phyloP scores from a whole-genome alignment of 2,888 invertebrate species.

The Drosophila atripex region DNA sequence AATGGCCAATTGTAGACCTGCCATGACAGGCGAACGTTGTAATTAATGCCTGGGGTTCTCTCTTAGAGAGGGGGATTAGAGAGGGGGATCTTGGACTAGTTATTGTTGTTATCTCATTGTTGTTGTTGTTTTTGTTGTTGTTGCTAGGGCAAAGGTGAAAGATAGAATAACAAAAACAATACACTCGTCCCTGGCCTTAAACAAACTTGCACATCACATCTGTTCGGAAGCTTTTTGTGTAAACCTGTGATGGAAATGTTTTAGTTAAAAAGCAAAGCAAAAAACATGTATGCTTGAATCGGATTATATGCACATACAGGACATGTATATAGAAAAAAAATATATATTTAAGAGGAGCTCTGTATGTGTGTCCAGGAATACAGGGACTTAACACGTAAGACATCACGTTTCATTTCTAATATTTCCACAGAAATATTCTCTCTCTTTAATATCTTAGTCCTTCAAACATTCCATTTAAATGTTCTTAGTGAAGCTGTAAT shows the following conservation, averaged over 20 bases:
- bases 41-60: constrained; percentile 65
- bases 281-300: constrained; percentile 8
- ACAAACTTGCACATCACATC: constrained; percentile 11
- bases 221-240: background rate
- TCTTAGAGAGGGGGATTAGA: constrained; percentile 8
- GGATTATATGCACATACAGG: constrained; percentile 23
- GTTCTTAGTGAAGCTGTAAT: too few relatives aligned
- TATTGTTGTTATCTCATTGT: background rate
- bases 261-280: constrained; percentile 25
- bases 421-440: too few relatives aligned
- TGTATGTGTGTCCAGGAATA: background rate
- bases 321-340: constrained; percentile 11
- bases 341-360: background rate
- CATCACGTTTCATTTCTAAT: too few relatives aligned
- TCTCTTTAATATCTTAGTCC: too few relatives aligned
- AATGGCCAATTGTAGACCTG: constrained; percentile 69
- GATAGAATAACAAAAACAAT: background rate
- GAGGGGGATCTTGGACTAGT: background rate
- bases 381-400: too few relatives aligned
- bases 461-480: too few relatives aligned
- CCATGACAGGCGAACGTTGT: constrained; percentile 54
- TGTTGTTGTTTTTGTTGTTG: background rate
- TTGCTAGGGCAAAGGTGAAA: background rate
- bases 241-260: constrained; percentile 36
- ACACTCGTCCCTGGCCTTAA: constrained; percentile 26